Base-by-base conservation (phyloP, 2,797 vertebrate species). In the Selene dorsalis region DNA sequence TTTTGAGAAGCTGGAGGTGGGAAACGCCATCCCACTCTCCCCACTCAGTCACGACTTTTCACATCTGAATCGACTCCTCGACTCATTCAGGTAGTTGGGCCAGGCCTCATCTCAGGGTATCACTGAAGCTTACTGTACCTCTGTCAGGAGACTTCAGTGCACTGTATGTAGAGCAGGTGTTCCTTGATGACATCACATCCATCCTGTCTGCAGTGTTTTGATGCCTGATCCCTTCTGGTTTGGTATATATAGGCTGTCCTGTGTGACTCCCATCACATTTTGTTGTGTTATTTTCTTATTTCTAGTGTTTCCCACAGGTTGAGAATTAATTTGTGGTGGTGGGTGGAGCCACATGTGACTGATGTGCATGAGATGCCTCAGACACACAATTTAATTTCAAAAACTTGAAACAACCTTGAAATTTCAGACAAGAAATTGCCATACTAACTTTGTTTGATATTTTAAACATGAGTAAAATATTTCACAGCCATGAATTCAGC, bases 21-120 rank as follows among this genome's bases (percentile, higher is more conserved):
- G 38, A 80, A 59, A 18, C 78, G 3, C n/a, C 69, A 2, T 61
- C 78, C 73, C 80, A 74, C 80, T 75, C 58, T 71, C 48, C 58
- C 56, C 61, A 35, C 47, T 48, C 50, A 28, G 38, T 69, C 68
- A 62, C 17, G 22, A 68, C 65, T 74, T 77, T 35, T 79, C 69
- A 74, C 69, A 41, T 74, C 65, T 41, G 55, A 72, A 52, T 68
- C 17, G 0, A 53, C 58, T 68, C 32, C 55, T 50, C 18, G 57
- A 70, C 82, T 41, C 39, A 58, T 32, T 57, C 1, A 0, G 7
- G 41, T 30, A 39, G 77, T 69, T 3, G 8, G 17, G 7, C 2
- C 2, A 13, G 43, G 68, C 75, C 69, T 83, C 12, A 4, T 60
- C 30, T 52, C 60, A 41, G 38, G 60, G 38, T 56, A 11, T 73